These are phyloP conservation scores for Tortricodes alternella DNA, from an alignment of 2,888 invertebrate species.

Conservation along the genomic window DNA sequence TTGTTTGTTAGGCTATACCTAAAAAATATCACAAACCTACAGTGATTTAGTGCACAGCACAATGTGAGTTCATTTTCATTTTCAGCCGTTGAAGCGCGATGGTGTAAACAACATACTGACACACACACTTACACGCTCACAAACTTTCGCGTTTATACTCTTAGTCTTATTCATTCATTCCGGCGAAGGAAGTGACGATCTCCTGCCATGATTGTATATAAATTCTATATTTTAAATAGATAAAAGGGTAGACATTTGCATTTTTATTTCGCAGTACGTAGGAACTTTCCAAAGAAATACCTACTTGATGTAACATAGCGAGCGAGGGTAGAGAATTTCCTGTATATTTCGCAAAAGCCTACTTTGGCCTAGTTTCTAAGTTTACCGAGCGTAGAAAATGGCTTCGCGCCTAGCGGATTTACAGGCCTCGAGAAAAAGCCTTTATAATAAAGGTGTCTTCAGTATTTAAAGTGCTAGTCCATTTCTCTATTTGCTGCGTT, in stretches of 20 bases:
- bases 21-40: too few species aligned
- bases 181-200: neutral
- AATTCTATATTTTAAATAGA: slow-evolving; percentile 39
- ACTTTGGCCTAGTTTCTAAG: slow-evolving; percentile 78
- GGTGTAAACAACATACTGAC: too few species aligned
- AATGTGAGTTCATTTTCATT: too few species aligned
- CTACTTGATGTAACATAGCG: slow-evolving; percentile 64
- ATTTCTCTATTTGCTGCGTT: neutral
- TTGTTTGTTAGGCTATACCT: too few species aligned
- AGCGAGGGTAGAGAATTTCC: slow-evolving; percentile 58
- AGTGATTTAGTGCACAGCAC: too few species aligned
- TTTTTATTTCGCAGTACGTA: slow-evolving; percentile 62
- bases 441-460: neutral
- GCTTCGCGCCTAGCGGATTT: slow-evolving; percentile 69
- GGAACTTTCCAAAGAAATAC: slow-evolving; percentile 62
- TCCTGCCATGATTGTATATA: neutral
- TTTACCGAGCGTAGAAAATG: slow-evolving; percentile 76
- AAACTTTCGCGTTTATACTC: too few species aligned
- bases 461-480: neutral
- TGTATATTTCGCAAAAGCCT: slow-evolving; percentile 74
- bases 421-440: slow-evolving; percentile 56
- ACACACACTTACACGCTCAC: too few species aligned
- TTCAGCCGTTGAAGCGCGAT: too few species aligned
- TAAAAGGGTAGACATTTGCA: slow-evolving; percentile 52
- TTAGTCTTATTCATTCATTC: too few species aligned